A percentile compares a stretch with the other conserved stretches of the same genome.
Conservation (phyloP, 2,113 vertebrate species). For the human (Homo sapiens) region DNA sequence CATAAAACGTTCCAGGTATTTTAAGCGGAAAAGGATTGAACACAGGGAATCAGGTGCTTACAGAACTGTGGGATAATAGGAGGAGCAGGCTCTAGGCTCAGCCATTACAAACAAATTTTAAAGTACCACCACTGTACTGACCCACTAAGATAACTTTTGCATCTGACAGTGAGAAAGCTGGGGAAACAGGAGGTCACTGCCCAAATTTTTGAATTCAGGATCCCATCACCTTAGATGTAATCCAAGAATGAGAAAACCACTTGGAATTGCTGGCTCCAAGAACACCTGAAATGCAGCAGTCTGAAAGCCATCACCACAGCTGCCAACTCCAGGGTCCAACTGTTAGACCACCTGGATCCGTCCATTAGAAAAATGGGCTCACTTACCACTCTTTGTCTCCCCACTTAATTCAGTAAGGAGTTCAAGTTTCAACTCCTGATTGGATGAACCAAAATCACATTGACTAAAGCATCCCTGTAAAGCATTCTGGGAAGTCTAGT, state of each 20-base stretch:
- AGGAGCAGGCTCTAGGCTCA: neutral
- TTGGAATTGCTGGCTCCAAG: neutral
- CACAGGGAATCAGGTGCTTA: neutral
- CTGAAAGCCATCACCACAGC: neutral
- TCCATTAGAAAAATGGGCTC: neutral
- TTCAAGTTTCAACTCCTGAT: neutral
- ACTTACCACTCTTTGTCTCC: neutral
- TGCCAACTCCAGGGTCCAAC: neutral
- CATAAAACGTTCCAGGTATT: neutral
- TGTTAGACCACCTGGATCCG: neutral
- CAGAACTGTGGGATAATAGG: neutral
- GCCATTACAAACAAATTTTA: neutral
- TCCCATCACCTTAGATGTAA: neutral
- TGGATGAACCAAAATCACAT: neutral
- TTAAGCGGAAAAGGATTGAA: neutral
- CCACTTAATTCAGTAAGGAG: neutral
- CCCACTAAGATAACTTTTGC: neutral
- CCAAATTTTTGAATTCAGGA: neutral
- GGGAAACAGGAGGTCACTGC: neutral
- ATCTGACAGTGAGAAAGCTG: neutral
- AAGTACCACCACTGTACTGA: neutral
- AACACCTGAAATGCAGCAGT: neutral
- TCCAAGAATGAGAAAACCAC: neutral
- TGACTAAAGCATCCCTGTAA: neutral
- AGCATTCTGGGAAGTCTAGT: constrained; percentile 41